Evolutionary conservation across 2,113 vertebrate genomes (phyloP).

Genomic region (Neomonachus schauinslandi): DNA sequence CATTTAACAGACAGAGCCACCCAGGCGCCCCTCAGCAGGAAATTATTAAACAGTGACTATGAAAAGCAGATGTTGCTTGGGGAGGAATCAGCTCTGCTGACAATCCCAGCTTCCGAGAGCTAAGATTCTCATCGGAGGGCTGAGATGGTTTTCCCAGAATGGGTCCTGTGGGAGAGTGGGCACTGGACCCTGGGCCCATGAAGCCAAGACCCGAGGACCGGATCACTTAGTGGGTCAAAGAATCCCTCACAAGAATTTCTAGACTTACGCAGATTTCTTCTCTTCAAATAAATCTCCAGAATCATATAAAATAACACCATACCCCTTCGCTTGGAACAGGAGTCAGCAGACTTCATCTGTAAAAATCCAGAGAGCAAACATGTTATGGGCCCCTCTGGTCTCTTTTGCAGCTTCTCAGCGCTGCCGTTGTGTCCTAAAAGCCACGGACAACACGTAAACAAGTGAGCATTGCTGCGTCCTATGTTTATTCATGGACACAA

Average conservation of each 20-base stretch:
- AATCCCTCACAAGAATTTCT: not conserved
- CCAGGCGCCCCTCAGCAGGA: not conserved
- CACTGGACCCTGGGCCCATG: not conserved
- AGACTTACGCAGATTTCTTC: not conserved
- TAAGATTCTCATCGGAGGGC: not conserved
- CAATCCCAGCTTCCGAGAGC: not conserved
- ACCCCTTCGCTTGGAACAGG: not conserved
- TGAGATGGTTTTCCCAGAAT: not conserved
- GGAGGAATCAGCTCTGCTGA: not conserved
- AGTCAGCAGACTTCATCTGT: not conserved
- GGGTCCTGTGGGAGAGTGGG: not conserved
- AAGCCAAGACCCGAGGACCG: not conserved
- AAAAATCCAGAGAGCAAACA: not conserved
- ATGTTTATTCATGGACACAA: not conserved
- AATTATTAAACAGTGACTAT: not conserved
- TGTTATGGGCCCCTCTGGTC: not conserved
- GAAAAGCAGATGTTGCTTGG: not conserved
- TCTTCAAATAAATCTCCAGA: not conserved
- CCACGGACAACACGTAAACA: not conserved
- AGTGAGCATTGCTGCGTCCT: not conserved
- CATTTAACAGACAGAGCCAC: not conserved
- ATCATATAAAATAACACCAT: not conserved
- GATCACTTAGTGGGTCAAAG: not conserved
- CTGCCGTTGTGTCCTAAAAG: not conserved
- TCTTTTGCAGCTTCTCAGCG: not conserved